A percentile compares a stretch with the other conserved stretches of the same genome.
Conservation (phyloP, 2,113 vertebrate species). For the Polypterus bichir region DNA sequence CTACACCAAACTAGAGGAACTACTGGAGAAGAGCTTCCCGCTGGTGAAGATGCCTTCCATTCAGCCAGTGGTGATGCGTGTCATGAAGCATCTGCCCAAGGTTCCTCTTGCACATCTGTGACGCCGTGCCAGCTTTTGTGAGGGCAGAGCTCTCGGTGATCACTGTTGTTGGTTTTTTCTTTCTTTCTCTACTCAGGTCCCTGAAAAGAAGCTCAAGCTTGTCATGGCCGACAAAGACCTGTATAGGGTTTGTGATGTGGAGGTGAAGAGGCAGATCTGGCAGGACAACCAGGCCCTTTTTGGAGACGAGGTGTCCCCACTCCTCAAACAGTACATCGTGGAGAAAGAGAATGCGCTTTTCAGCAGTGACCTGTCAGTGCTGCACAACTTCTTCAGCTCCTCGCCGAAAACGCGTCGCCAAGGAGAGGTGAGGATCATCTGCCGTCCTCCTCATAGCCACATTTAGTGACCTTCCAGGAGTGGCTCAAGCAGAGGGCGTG, state of each 20-base stretch:
- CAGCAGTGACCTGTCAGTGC: constrained; percentile 79
- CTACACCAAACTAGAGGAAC: constrained; percentile 84
- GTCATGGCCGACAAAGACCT: constrained; percentile 95
- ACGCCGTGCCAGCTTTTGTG: no score
- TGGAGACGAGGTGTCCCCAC: constrained; percentile 85
- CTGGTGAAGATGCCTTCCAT: constrained; percentile 91
- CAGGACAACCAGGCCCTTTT: constrained; percentile 97
- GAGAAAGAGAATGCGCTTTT: constrained; percentile 87
- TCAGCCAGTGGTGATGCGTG: constrained; percentile 95
- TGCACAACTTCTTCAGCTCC: constrained; percentile 90
- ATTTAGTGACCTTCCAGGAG: neutral
- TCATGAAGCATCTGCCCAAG: constrained; percentile 94
- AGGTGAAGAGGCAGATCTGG: constrained; percentile 97
- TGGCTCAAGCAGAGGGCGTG: neutral
- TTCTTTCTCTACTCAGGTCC: constrained; percentile 52
- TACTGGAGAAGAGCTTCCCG: constrained; percentile 92
- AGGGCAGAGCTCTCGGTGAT: neutral
- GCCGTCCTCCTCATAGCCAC: no score
- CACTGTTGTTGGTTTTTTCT: neutral
- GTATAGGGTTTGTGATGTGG: constrained; percentile 87
- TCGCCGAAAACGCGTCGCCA: constrained; percentile 85
- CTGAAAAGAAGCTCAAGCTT: constrained; percentile 91
- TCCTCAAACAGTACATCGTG: constrained; percentile 91
- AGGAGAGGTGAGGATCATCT: constrained; percentile 62
- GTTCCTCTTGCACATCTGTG: constrained; percentile 28